Conservation (phyloP, 1,140 invertebrate species). For the Ceratoteleas bidentatus region DNA sequence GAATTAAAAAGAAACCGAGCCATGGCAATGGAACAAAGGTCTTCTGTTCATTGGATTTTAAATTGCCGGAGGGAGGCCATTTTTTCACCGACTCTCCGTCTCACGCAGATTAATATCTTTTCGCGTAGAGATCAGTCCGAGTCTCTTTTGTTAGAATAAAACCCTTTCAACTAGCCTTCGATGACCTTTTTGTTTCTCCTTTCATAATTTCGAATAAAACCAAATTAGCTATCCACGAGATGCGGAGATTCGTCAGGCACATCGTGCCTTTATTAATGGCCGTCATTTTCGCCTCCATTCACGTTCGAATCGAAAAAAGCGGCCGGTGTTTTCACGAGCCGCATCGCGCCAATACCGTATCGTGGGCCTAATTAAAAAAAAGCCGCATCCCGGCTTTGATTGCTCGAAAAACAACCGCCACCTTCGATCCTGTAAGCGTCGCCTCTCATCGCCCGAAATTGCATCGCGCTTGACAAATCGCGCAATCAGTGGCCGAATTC, state of each 20-base stretch:
- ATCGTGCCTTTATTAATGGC: constrained; percentile 11
- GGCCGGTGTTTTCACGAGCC: too few relatives aligned
- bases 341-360: too few relatives aligned
- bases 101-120: constrained; percentile 65
- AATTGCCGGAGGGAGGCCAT: constrained; percentile 61
- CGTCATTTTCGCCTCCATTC: not conserved
- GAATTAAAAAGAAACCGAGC: constrained; percentile 57
- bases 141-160: constrained; percentile 51
- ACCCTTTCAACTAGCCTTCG: constrained; percentile 48
- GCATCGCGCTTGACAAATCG: constrained; percentile 26
- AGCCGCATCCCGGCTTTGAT: too few relatives aligned
- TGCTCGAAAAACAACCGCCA: not conserved
- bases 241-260: not conserved
- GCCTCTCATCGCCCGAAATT: too few relatives aligned
- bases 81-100: constrained; percentile 57
- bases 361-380: not conserved
- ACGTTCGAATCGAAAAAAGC: too few relatives aligned
- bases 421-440: too few relatives aligned
- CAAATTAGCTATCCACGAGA: constrained; percentile 24
- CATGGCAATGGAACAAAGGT: constrained; percentile 60
- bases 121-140: constrained; percentile 58
- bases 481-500: constrained; percentile 37
- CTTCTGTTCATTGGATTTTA: constrained; percentile 67
- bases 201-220: constrained; percentile 26
- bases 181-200: constrained; percentile 25